Conservation (phyloP, 2,888 invertebrate genomes). For the Orthonevra nobilis region DNA sequence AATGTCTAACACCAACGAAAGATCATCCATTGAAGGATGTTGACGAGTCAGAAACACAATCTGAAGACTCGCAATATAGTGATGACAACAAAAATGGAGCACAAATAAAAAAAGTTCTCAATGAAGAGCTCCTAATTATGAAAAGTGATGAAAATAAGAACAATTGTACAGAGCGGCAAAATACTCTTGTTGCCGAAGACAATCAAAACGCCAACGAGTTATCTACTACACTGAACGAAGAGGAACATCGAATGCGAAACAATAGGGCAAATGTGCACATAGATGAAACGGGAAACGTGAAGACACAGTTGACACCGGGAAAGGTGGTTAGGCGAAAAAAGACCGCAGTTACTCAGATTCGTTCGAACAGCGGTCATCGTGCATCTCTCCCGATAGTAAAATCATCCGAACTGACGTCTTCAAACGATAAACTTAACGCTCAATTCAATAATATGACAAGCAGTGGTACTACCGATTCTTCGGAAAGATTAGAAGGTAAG, state of each 20-base stretch:
- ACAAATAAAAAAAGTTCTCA: slow-evolving; percentile 47
- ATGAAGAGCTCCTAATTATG: slow-evolving; percentile 26
- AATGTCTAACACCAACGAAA: slow-evolving; percentile 71
- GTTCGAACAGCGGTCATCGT: slow-evolving; percentile 80
- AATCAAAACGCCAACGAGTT: slow-evolving; percentile 77
- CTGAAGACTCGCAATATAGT: slow-evolving; percentile 60
- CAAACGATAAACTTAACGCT: slow-evolving; percentile 80
- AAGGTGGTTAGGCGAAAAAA: slow-evolving; percentile 82
- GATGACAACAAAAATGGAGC: slow-evolving; percentile 68
- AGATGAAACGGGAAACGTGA: slow-evolving; percentile 83
- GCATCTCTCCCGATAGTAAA: slow-evolving; percentile 85
- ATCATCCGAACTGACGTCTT: slow-evolving; percentile 75
- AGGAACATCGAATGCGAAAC: slow-evolving; percentile 73
- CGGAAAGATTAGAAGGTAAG: slow-evolving; percentile 82
- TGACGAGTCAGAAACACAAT: slow-evolving; percentile 44
- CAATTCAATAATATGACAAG: slow-evolving; percentile 78
- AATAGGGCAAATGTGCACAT: slow-evolving; percentile 80
- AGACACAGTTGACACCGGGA: slow-evolving; percentile 86
- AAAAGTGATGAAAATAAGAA: slow-evolving; percentile 50
- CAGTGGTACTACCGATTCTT: slow-evolving; percentile 82
- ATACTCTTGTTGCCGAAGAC: slow-evolving; percentile 73
- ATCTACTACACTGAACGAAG: slow-evolving; percentile 70
- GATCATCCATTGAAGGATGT: slow-evolving; percentile 72
- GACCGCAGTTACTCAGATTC: slow-evolving; percentile 71
- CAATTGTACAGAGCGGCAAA: slow-evolving; percentile 73